Evolutionary conservation across 30 jellyfish, hydroid and myxozoan genomes (phyloP).

Genomic region (Chrysaora quinquecirrha): DNA sequence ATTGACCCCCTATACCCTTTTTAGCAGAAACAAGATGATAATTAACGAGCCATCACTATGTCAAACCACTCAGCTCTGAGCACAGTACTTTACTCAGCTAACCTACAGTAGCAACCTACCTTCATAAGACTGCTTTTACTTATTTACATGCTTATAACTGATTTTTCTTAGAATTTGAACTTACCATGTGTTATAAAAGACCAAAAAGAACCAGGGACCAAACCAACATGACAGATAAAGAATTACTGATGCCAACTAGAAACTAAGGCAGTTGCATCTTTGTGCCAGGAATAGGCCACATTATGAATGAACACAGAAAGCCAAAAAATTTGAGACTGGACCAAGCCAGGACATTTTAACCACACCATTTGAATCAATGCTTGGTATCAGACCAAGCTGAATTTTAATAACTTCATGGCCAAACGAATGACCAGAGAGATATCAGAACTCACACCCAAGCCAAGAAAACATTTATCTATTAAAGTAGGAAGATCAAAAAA

Average conservation of each 20-base stretch:
- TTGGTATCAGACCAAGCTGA: slow-evolving; percentile 41
- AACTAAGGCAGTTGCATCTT: neutral
- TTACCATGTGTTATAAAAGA: neutral
- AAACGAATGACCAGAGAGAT: slow-evolving; percentile 51
- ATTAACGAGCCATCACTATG: too few relatives aligned
- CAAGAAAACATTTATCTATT: slow-evolving; percentile 55
- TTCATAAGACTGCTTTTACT: too few relatives aligned
- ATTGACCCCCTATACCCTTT: too few relatives aligned
- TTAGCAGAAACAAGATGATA: too few relatives aligned
- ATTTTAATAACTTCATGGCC: slow-evolving; percentile 46
- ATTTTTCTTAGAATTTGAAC: too few relatives aligned
- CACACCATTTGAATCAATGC: slow-evolving; percentile 43
- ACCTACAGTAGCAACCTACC: too few relatives aligned
- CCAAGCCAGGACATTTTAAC: slow-evolving; percentile 24
- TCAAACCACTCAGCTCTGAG: too few relatives aligned
- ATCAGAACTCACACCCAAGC: slow-evolving; percentile 45
- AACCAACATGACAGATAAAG: neutral
- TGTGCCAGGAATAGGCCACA: neutral
- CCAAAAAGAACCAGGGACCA: neutral
- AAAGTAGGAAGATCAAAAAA: slow-evolving; percentile 57
- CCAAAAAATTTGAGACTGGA: too few relatives aligned
- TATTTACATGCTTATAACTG: too few relatives aligned
- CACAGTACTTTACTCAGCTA: too few relatives aligned
- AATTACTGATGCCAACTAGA: neutral
- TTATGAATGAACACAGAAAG: too few relatives aligned